These are phyloP conservation scores for Eulemur rubriventer DNA, from an alignment of 2,797 vertebrate species.

Conservation along the genomic window DNA sequence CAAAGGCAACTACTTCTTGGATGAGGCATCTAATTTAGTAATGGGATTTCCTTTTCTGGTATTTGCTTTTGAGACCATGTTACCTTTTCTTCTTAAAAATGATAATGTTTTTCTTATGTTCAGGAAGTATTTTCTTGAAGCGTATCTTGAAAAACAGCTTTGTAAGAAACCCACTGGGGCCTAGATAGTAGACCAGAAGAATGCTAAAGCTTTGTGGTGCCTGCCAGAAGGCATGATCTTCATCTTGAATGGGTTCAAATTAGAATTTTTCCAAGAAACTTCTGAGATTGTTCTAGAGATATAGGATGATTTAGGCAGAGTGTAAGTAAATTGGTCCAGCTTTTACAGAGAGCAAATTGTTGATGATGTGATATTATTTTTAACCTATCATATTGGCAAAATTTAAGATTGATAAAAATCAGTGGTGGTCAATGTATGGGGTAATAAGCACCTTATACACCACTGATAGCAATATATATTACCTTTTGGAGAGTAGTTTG, in stretches of 20 bases:
- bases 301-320: constrained; percentile 7
- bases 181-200: not conserved
- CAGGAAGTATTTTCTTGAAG: constrained; percentile 15
- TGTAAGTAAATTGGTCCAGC: not conserved
- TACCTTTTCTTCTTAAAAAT: not conserved
- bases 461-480: not conserved
- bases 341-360: not conserved
- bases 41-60: constrained; percentile 45
- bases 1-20: constrained; percentile 1
- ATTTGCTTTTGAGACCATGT: constrained; percentile 44
- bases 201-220: not conserved
- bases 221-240: not conserved
- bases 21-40: constrained; percentile 6
- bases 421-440: not conserved
- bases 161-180: not conserved
- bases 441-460: not conserved
- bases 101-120: not conserved
- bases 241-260: not conserved
- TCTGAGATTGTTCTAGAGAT: not conserved
- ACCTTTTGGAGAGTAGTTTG: not conserved
- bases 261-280: constrained; percentile 19
- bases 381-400: not conserved
- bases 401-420: not conserved
- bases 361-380: not conserved
- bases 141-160: not conserved